Conservation (phyloP, 1,140 invertebrate species). For the Diprion similis region DNA sequence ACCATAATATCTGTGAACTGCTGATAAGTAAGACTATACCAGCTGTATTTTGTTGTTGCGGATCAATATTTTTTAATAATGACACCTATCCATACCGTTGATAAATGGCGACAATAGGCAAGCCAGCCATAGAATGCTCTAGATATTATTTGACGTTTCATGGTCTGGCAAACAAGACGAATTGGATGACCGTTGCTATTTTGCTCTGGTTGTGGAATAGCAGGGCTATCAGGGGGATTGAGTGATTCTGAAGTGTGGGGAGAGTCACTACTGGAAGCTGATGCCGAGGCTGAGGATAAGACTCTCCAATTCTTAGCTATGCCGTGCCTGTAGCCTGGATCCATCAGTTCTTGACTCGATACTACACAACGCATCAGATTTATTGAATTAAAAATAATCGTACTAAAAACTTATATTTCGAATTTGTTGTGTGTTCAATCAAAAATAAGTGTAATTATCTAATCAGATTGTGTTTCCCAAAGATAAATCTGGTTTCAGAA, state of each 20-base stretch:
- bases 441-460: too few relatives aligned
- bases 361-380: slow-evolving; percentile 16
- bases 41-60: too few relatives aligned
- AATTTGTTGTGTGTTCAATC: too few relatives aligned
- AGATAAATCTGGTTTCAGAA: too few relatives aligned
- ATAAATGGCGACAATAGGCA: slow-evolving; percentile 90
- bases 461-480: too few relatives aligned
- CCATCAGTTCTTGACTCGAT: slow-evolving; percentile 52
- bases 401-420: too few relatives aligned
- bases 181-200: slow-evolving; percentile 59
- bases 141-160: slow-evolving; percentile 93
- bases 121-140: slow-evolving; percentile 96
- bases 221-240: slow-evolving; percentile 17
- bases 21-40: too few relatives aligned
- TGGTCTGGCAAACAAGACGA: slow-evolving; percentile 87
- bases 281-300: slow-evolving; percentile 48
- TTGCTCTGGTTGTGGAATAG: slow-evolving; percentile 31
- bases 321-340: slow-evolving; percentile 37
- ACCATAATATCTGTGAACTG: too few relatives aligned
- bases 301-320: slow-evolving; percentile 19
- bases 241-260: slow-evolving; percentile 9
- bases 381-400: background rate
- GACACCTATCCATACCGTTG: slow-evolving; percentile 65
- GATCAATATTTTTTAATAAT: too few relatives aligned
- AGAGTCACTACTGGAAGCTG: slow-evolving; percentile 41